Evolutionary conservation across 2,888 invertebrate species (phyloP), one percentile per base, ranked within the genome.

Genomic region (Arge pagana): DNA sequence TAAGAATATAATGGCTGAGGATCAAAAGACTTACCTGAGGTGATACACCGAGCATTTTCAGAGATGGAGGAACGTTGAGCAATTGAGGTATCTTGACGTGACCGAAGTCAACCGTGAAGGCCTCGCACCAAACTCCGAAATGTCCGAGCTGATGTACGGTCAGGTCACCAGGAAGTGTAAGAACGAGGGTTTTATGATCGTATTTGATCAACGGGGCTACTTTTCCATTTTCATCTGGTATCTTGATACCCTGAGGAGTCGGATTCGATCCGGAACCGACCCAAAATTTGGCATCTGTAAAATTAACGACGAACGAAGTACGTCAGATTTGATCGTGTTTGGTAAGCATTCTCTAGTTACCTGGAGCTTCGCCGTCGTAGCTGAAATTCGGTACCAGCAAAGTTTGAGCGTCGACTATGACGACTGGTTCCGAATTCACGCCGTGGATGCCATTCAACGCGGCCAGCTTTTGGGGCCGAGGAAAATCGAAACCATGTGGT

Each of bases 261-360:
- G 93, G 93, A 68, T 86, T 85, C 21, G 85, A 80, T 1, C 94
- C 94, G 43, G 85, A 82, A 1, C 95, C 95, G 57, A 91, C 93
- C 93, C 94, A 94, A 79, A 95, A 95, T 79, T 94, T 93, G 1
- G 93, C 93, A 77, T 95, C 94, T 93, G 81, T n/a, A n/a, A n/a
- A n/a, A n/a, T n/a, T n/a, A n/a, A n/a, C n/a, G n/a, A 59, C 41
- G 60, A 48, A 56, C 5, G 11, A 24, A 36, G 11, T 11, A n/a
- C 3, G 8, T 13, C 41, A 8, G 18, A 16, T 16, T 16, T n/a
- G 10, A 8, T 15, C 2, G 24, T 41, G 42, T 11, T 15, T 15
- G 43, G n/a, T n/a, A n/a, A n/a, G n/a, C n/a, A n/a, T n/a, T n/a
- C n/a, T 11, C 13, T 13, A 61, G 77, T 78, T 71, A 93, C 93